These are phyloP conservation scores for Syrista parreyssii DNA, from an alignment of 2,888 invertebrate species.

Conservation along the genomic window DNA sequence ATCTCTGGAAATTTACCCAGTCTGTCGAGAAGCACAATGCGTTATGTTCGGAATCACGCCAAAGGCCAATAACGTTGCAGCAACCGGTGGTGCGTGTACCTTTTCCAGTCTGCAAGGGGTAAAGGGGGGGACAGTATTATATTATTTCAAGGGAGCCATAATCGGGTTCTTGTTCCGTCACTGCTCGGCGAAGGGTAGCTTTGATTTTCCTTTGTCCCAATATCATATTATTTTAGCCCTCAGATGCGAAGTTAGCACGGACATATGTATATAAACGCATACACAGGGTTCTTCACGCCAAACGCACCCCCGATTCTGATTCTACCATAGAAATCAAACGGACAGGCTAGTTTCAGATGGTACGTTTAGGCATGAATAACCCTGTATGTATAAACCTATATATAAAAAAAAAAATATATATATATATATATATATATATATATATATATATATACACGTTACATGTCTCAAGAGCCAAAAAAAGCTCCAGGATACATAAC, in stretches of 20 bases:
- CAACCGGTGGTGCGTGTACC: conserved; percentile 24
- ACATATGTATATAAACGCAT: background rate
- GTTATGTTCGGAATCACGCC: conserved; percentile 52
- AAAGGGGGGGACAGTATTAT: background rate
- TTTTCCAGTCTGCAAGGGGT: background rate
- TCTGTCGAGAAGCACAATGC: conserved; percentile 27
- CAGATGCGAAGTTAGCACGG: background rate
- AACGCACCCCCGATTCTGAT: too few species aligned
- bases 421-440: too few species aligned
- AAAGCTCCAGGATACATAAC: background rate
- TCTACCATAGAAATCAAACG: too few species aligned
- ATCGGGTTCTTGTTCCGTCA: background rate
- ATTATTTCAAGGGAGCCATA: conserved; percentile 3
- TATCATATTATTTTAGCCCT: background rate
- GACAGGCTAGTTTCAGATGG: too few species aligned
- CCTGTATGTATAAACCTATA: too few species aligned
- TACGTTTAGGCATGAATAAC: too few species aligned
- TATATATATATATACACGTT: too few species aligned
- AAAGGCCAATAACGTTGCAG: conserved; percentile 55
- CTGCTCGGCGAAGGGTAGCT: background rate
- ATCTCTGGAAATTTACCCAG: background rate
- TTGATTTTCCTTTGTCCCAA: background rate
- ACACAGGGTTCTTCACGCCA: too few species aligned
- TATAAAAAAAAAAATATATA: background rate
- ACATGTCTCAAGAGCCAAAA: too few species aligned